Conservation (phyloP, 2,113 vertebrate species). For the Aspiorhynchus laticeps region DNA sequence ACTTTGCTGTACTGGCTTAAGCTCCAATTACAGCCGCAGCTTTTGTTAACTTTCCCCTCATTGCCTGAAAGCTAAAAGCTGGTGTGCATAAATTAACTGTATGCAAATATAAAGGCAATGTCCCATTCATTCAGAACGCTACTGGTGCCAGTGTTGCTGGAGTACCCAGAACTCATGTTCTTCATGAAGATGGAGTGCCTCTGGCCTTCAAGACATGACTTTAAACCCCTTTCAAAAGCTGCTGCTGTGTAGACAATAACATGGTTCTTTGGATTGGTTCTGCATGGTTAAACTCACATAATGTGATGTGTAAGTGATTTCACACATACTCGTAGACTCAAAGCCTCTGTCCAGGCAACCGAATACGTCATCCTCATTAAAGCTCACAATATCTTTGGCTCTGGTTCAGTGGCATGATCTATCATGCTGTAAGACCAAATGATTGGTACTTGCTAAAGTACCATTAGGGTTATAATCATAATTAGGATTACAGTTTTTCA, state of each 20-base stretch:
- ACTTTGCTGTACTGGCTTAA: conserved; percentile 58
- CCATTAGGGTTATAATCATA: neutral
- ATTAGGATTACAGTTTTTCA: neutral
- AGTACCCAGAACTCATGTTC: conserved; percentile 57
- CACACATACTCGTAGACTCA: conserved; percentile 58
- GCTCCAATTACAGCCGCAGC: conserved; percentile 58
- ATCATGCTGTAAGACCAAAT: neutral
- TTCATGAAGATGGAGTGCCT: conserved; percentile 60
- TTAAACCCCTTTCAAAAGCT: conserved; percentile 69
- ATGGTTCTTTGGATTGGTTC: conserved; percentile 59
- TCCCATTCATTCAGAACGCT: conserved; percentile 50
- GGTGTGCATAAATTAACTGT: conserved; percentile 67
- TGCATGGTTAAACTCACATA: conserved; percentile 66
- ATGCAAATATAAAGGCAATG: conserved; percentile 61
- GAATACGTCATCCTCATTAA: conserved; percentile 44
- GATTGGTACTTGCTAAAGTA: neutral
- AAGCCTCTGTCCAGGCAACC: conserved; percentile 67
- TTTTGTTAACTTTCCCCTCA: conserved; percentile 55
- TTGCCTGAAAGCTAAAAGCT: conserved; percentile 56
- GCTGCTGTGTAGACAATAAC: conserved; percentile 58
- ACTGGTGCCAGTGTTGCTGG: conserved; percentile 65
- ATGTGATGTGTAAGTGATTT: conserved; percentile 56
- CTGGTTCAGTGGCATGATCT: conserved; percentile 16
- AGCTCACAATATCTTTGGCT: conserved; percentile 47
- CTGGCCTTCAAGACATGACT: conserved; percentile 63